These are phyloP conservation scores for Pediacus dermestoides DNA, from an alignment of 2,888 invertebrate genomes.

Conservation along the genomic window DNA sequence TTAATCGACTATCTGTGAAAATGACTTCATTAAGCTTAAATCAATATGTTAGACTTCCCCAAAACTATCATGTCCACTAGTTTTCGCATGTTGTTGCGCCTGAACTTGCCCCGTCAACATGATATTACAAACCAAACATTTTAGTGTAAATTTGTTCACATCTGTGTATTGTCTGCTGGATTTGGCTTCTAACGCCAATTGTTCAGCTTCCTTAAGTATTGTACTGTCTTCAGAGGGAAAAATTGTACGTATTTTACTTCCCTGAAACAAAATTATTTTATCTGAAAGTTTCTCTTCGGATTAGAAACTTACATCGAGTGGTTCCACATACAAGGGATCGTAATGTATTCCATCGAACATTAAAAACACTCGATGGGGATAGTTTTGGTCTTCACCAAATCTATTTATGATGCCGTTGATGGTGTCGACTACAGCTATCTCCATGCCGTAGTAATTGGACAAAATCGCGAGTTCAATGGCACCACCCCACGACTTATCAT, in stretches of 20 bases:
- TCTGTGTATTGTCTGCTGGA: slow-evolving; percentile 89
- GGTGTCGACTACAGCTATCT: slow-evolving; percentile 92
- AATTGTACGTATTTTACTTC: slow-evolving; percentile 70
- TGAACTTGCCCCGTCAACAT: slow-evolving; percentile 75
- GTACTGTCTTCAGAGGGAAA: slow-evolving; percentile 72
- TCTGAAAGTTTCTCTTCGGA: not conserved
- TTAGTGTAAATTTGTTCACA: slow-evolving; percentile 78
- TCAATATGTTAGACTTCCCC: no score
- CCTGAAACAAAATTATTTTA: slow-evolving; percentile 52
- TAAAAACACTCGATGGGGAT: slow-evolving; percentile 77
- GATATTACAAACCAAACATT: slow-evolving; percentile 77
- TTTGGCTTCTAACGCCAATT: slow-evolving; percentile 83
- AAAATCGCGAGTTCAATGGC: slow-evolving; percentile 91
- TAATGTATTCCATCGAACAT: slow-evolving; percentile 96
- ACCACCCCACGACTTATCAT: slow-evolving; percentile 91
- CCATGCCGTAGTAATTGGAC: slow-evolving; percentile 80
- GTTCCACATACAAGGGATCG: slow-evolving; percentile 87
- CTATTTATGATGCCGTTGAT: slow-evolving; percentile 85
- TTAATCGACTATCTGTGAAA: no score
- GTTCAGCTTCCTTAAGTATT: slow-evolving; percentile 75
- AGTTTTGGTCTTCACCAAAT: slow-evolving; percentile 90
- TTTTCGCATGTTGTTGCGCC: slow-evolving; percentile 80
- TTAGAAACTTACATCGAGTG: slow-evolving; percentile 62
- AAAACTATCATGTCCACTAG: slow-evolving; percentile 78
- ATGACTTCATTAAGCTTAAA: no score